phyloP scores from a whole-genome alignment of 2,797 vertebrate species.

The Hypotaenidia philippensis region DNA sequence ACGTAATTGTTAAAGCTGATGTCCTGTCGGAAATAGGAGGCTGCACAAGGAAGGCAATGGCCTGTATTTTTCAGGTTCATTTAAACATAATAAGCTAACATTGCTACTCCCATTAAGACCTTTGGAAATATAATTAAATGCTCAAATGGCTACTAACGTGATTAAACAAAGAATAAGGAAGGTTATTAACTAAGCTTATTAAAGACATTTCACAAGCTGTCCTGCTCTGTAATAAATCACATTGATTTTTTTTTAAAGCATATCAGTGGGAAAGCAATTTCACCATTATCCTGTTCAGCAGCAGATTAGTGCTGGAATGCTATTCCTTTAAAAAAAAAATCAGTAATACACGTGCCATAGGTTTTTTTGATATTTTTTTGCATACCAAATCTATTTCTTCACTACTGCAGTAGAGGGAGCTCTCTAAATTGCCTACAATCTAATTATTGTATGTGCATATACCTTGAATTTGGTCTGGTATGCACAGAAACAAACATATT shows the following conservation, averaged over 20 bases:
- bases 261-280: constrained; percentile 57
- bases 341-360: neutral
- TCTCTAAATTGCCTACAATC: neutral
- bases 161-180: constrained; percentile 70
- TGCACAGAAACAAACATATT: neutral
- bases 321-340: neutral
- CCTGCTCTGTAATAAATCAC: constrained; percentile 66
- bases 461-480: neutral
- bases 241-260: constrained; percentile 43
- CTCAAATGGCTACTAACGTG: constrained; percentile 63
- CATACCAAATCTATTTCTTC: neutral
- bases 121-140: constrained; percentile 78
- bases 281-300: constrained; percentile 7
- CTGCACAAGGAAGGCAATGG: constrained; percentile 18
- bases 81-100: constrained; percentile 69
- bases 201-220: constrained; percentile 56
- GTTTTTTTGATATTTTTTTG: neutral
- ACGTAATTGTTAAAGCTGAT: neutral
- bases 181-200: constrained; percentile 66
- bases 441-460: neutral
- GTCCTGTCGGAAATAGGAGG: neutral
- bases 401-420: neutral
- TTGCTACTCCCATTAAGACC: constrained; percentile 54
- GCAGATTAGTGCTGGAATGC: constrained; percentile 7
- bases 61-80: constrained; percentile 65